These are phyloP conservation scores for Choloepus hoffmanni DNA, from an alignment of 2,113 vertebrate species.

Conservation along the genomic window DNA sequence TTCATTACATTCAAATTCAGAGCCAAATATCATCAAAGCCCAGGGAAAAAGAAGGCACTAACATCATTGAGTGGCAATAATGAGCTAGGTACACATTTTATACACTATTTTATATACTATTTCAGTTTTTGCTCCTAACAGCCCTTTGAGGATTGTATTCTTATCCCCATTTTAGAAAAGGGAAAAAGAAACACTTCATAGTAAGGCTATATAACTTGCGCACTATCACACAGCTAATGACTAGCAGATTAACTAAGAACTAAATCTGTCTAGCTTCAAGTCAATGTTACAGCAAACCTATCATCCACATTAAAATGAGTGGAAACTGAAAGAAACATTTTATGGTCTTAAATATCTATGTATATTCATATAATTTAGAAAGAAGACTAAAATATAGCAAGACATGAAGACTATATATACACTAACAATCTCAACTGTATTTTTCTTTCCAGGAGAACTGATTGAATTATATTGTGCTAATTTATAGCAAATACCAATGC, in stretches of 20 bases:
- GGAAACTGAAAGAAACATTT: conserved; percentile 14
- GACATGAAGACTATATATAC: neutral
- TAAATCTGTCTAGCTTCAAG: neutral
- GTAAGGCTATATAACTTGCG: neutral
- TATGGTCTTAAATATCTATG: neutral
- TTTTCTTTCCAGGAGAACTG: neutral
- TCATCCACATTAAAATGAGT: conserved; percentile 10
- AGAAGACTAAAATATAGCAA: neutral
- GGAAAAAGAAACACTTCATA: neutral
- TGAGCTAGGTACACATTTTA: neutral
- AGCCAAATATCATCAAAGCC: neutral
- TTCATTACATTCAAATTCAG: conserved; percentile 22
- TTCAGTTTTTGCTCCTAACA: neutral
- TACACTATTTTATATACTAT: conserved; percentile 8
- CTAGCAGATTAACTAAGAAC: neutral
- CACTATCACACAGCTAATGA: neutral
- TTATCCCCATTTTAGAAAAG: conserved; percentile 13
- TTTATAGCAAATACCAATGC: neutral
- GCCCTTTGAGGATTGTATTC: neutral
- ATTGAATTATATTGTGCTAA: neutral
- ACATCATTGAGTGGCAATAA: neutral
- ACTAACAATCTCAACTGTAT: conserved; percentile 26
- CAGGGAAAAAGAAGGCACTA: neutral
- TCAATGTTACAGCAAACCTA: neutral
- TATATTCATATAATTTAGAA: neutral